Percentiles rank a stretch among this genome's conserved stretches.
These are phyloP conservation scores for Pseudochaenichthys georgianus DNA, from an alignment of 2,797 vertebrate species.

Conservation along the genomic window DNA sequence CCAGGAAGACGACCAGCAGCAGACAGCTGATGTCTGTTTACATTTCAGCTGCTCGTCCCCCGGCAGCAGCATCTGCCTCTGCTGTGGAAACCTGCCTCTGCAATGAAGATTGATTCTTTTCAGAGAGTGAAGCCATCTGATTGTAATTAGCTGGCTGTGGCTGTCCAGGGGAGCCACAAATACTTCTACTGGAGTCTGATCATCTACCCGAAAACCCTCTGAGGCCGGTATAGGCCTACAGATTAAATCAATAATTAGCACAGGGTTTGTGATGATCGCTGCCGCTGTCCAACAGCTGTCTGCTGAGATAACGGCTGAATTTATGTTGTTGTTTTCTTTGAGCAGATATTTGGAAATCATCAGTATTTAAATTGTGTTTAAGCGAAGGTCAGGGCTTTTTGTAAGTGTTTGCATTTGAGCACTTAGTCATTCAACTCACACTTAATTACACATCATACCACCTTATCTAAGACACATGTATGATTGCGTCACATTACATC, in stretches of 20 bases:
- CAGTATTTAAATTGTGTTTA: slow-evolving; percentile 4
- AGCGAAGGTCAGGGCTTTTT: slow-evolving; percentile 9
- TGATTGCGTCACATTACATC: neutral
- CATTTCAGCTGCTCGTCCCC: slow-evolving; percentile 54
- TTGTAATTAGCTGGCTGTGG: slow-evolving; percentile 56
- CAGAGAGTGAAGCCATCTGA: slow-evolving; percentile 67
- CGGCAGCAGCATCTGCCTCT: slow-evolving; percentile 73
- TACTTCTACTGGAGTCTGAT: slow-evolving; percentile 49
- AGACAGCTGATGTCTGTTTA: slow-evolving; percentile 57
- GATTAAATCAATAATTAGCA: slow-evolving; percentile 55
- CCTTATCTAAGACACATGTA: neutral
- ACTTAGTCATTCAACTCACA: neutral
- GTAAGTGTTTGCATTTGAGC: slow-evolving; percentile 23
- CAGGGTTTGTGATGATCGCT: slow-evolving; percentile 32
- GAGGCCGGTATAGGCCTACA: slow-evolving; percentile 34
- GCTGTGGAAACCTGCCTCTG: slow-evolving; percentile 57
- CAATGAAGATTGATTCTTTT: slow-evolving; percentile 73
- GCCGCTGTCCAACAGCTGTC: slow-evolving; percentile 51
- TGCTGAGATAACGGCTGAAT: slow-evolving; percentile 43
- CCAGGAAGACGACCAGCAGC: slow-evolving; percentile 33
- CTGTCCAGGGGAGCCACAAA: slow-evolving; percentile 50
- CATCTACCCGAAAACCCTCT: slow-evolving; percentile 28
- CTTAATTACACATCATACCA: neutral
- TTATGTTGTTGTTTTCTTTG: slow-evolving; percentile 11
- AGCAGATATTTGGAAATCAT: slow-evolving; percentile 36